These are phyloP conservation scores for Meriones unguiculatus DNA, from an alignment of 2,113 vertebrate species.

Conservation along the genomic window DNA sequence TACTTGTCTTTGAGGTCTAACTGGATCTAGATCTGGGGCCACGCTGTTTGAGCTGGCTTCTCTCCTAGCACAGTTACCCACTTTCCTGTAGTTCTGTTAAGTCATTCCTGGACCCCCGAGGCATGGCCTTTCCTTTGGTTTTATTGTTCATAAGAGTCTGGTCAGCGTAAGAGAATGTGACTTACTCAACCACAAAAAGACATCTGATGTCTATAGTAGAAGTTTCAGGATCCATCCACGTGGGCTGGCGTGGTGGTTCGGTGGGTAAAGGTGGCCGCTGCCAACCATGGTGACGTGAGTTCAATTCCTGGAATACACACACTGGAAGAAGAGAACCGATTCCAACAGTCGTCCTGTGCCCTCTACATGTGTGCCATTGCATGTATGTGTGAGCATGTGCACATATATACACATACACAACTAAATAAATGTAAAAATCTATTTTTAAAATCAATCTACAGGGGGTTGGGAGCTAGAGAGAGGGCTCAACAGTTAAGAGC, in stretches of 20 bases:
- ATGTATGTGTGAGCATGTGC: neutral
- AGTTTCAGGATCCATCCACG: neutral
- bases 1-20: neutral
- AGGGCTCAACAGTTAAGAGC: neutral
- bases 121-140: neutral
- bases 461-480: neutral
- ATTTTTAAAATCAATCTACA: neutral
- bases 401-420: neutral
- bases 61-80: fast-evolving
- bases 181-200: neutral
- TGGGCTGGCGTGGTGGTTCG: no score
- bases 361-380: neutral
- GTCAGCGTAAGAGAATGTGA: neutral
- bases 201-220: neutral
- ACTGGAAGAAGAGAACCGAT: neutral
- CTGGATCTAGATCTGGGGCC: neutral
- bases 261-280: neutral
- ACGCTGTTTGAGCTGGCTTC: fast-evolving
- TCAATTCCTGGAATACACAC: neutral
- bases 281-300: neutral
- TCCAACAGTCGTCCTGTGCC: neutral
- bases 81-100: neutral
- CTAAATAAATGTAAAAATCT: neutral
- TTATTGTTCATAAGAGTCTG: neutral
- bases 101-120: neutral